phyloP scores from a whole-genome alignment of 2,797 vertebrate genomes.

The Arremon brunneinucha region DNA sequence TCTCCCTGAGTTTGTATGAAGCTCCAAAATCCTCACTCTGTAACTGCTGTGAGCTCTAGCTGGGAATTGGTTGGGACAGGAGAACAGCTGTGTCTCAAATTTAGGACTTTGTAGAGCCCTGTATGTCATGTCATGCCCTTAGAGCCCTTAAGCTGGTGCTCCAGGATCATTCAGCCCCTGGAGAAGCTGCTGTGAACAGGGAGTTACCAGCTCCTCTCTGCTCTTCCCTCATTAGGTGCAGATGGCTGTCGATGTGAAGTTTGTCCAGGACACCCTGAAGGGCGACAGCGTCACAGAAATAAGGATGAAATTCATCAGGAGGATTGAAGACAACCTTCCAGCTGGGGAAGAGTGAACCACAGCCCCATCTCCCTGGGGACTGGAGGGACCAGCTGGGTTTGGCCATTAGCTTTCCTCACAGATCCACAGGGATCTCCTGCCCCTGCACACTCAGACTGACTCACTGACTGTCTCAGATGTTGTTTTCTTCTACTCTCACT shows the following conservation, averaged over 20 bases:
- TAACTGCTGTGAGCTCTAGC: background rate
- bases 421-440: background rate
- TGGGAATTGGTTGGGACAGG: background rate
- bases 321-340: conserved; percentile 97
- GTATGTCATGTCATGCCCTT: accelerated
- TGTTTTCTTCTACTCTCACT: conserved; percentile 52
- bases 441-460: conserved; percentile 28
- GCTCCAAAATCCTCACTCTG: background rate
- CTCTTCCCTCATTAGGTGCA: conserved; percentile 82
- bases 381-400: conserved; percentile 11
- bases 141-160: background rate
- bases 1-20: background rate
- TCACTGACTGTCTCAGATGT: conserved; percentile 66
- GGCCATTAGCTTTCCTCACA: background rate
- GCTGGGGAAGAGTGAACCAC: conserved; percentile 84
- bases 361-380: background rate
- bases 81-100: background rate
- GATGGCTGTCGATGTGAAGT: conserved; percentile 97
- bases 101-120: background rate
- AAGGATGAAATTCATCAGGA: conserved; percentile 96
- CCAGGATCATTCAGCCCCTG: background rate
- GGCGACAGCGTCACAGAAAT: conserved; percentile 97
- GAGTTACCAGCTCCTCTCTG: background rate
- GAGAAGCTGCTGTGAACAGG: background rate
- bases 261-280: conserved; percentile 93